Conservation (phyloP, 2,797 vertebrate genomes). For the Macroramphosus scolopax region DNA sequence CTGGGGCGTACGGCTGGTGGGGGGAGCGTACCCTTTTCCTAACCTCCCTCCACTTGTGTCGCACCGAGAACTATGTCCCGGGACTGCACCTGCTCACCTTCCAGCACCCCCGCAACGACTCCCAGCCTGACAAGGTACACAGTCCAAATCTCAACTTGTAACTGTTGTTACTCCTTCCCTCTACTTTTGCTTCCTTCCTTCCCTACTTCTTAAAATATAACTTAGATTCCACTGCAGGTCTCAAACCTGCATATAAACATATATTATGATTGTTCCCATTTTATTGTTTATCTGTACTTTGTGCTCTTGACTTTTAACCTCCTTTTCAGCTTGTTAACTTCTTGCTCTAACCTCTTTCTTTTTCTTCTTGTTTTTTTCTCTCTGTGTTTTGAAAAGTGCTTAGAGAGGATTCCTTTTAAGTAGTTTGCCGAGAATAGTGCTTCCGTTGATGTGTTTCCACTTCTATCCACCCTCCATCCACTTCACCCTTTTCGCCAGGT, state of each 20-base stretch:
- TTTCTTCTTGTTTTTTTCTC: constrained; percentile 8
- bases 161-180: constrained; percentile 50
- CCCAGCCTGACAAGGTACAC: constrained; percentile 93
- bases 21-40: constrained; percentile 88
- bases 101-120: constrained; percentile 91
- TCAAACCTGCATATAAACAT: no score
- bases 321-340: not conserved
- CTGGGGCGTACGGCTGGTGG: constrained; percentile 94
- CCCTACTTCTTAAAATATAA: constrained; percentile 46
- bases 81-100: constrained; percentile 94
- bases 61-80: constrained; percentile 89
- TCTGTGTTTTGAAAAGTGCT: constrained; percentile 30
- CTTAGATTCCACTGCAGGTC: constrained; percentile 17
- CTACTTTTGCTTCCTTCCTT: constrained; percentile 57
- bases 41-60: constrained; percentile 86
- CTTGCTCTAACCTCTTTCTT: not conserved
- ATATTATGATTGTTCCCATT: constrained; percentile 6
- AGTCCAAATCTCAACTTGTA: constrained; percentile 58
- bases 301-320: constrained; percentile 9
- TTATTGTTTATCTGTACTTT: constrained; percentile 3
- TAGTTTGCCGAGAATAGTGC: constrained; percentile 59
- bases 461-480: constrained; percentile 47
- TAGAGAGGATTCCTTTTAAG: constrained; percentile 33
- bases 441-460: constrained; percentile 64
- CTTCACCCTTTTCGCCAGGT: constrained; percentile 74